These are phyloP conservation scores for Ascidia mentula DNA, from an alignment of 23 tunicate species.

Conservation along the genomic window DNA sequence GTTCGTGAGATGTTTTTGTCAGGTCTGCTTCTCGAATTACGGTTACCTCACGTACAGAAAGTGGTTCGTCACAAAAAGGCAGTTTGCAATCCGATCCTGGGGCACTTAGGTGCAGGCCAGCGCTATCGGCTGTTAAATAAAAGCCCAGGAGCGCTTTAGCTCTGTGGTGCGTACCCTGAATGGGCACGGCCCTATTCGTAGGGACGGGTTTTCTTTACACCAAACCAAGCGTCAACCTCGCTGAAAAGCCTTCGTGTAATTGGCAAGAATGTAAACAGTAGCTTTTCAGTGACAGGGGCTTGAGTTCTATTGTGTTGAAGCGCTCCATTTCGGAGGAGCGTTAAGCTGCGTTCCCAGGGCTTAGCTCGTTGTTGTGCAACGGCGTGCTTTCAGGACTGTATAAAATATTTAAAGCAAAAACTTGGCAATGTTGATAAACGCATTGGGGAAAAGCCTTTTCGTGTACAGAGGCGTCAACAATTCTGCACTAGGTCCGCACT, in stretches of 20 bases:
- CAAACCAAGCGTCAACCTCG: not conserved
- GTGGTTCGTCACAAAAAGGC: not conserved
- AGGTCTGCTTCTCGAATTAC: not conserved
- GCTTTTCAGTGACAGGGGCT: not conserved
- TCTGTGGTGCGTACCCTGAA: not conserved
- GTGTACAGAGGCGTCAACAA: too few relatives aligned
- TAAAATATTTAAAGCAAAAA: not conserved
- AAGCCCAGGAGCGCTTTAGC: not conserved
- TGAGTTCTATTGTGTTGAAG: not conserved
- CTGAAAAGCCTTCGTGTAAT: slow-evolving; percentile 3
- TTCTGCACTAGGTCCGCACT: too few relatives aligned
- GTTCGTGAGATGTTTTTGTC: not conserved
- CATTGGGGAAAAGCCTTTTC: too few relatives aligned
- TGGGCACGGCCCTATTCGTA: not conserved
- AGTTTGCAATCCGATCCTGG: not conserved
- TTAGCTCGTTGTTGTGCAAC: not conserved
- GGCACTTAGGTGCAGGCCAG: not conserved
- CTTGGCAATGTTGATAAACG: not conserved
- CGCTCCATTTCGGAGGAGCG: not conserved
- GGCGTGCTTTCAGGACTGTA: not conserved
- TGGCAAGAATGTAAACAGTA: slow-evolving; percentile 6
- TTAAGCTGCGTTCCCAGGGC: not conserved
- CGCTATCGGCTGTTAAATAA: not conserved
- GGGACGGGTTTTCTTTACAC: slow-evolving; percentile 5
- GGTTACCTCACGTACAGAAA: not conserved